Percentiles rank a stretch among this genome's conserved stretches.
These are phyloP conservation scores for Phania funesta DNA, from an alignment of 2,888 invertebrate species.

Conservation along the genomic window DNA sequence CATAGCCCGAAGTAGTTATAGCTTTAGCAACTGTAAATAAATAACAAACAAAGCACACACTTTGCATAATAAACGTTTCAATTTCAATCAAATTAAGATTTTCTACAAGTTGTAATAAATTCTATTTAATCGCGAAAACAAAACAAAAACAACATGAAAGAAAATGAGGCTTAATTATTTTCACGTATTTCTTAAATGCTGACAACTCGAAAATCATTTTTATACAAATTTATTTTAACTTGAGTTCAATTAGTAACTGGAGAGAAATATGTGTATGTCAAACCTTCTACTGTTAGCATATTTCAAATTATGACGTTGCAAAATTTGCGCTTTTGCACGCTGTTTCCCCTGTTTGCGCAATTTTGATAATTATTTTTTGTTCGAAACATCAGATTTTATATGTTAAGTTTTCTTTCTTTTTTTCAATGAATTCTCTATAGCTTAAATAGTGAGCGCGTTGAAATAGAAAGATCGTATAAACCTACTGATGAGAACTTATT, in stretches of 20 bases:
- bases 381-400: too few relatives aligned
- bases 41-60: background rate
- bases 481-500: too few relatives aligned
- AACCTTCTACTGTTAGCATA: too few relatives aligned
- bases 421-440: too few relatives aligned
- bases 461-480: too few relatives aligned
- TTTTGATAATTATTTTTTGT: too few relatives aligned
- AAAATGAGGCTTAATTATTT: conserved; percentile 52
- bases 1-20: background rate
- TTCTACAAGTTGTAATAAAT: conserved; percentile 57
- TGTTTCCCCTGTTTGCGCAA: too few relatives aligned
- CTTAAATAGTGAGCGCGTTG: too few relatives aligned
- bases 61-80: conserved; percentile 65
- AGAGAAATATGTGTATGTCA: too few relatives aligned
- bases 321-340: too few relatives aligned
- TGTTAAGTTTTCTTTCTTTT: too few relatives aligned
- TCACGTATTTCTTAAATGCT: background rate
- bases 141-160: background rate
- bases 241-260: conserved; percentile 16
- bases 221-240: conserved; percentile 32
- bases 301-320: too few relatives aligned
- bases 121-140: conserved; percentile 33
- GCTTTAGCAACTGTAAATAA: conserved; percentile 24
- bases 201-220: background rate
- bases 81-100: conserved; percentile 66